These are phyloP conservation scores for Platerodrilus igneus DNA, from an alignment of 2,888 invertebrate genomes.

Conservation along the genomic window DNA sequence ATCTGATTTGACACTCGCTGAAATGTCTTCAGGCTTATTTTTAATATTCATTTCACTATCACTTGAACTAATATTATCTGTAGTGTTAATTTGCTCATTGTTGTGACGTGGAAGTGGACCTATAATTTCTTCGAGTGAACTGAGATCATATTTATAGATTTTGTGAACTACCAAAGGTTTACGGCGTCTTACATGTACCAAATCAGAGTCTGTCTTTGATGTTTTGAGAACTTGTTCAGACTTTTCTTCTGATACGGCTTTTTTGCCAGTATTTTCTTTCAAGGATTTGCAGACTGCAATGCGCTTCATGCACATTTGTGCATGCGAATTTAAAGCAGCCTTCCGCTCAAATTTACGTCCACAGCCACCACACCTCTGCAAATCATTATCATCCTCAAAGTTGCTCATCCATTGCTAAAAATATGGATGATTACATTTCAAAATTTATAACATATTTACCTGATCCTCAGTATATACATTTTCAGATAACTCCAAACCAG, in stretches of 20 bases:
- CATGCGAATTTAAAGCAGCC: constrained; percentile 67
- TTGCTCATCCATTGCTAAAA: constrained; percentile 60
- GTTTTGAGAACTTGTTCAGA: too few relatives aligned
- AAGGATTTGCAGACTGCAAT: constrained; percentile 47
- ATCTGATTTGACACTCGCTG: too few relatives aligned
- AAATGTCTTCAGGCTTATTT: too few relatives aligned
- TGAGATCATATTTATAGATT: background rate
- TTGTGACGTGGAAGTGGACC: too few relatives aligned
- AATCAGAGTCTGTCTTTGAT: background rate
- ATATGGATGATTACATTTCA: constrained; percentile 6
- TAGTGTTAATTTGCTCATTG: background rate
- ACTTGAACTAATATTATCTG: too few relatives aligned
- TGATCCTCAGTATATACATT: constrained; percentile 56
- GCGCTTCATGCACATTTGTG: constrained; percentile 61
- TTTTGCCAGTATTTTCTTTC: constrained; percentile 33
- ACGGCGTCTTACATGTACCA: constrained; percentile 9
- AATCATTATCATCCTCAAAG: constrained; percentile 58
- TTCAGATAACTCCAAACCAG: constrained; percentile 38
- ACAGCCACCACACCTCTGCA: constrained; percentile 64
- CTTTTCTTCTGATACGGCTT: constrained; percentile 15
- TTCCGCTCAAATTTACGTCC: constrained; percentile 68
- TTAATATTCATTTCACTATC: too few relatives aligned
- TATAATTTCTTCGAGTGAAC: background rate
- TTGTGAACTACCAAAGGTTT: constrained; percentile 12
- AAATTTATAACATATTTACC: constrained; percentile 38